Base-by-base conservation (phyloP, 2,888 invertebrate species). In the Euproctis similis region DNA sequence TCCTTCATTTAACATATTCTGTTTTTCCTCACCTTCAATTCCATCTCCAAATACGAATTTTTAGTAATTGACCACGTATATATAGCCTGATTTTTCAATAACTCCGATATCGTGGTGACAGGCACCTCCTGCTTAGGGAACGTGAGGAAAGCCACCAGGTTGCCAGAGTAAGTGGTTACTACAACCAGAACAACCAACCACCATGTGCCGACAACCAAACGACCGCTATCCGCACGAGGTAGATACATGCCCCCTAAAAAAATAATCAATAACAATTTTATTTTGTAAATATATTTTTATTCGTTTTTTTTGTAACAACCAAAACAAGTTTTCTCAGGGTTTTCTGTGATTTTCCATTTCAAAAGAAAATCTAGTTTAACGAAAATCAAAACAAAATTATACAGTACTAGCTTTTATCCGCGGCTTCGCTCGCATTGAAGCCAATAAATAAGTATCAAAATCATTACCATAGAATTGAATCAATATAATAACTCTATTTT, bases 101-200 rank as follows among this genome's bases (percentile, higher is more conserved):
- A 67, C 37, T 92, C 91, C 1, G 87, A 77, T 0, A 94, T 68
- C 0, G 89, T 89, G 2, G 90, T 88, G 12, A 94, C 88, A 0
- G 92, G 88, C 16, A 86, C 80, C 63, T 92, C 91, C 56, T 91
- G 90, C 65, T 93, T 92, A 0, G 96, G 96, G 60, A 96, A 96
- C 0, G 96, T 96, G 21, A 96, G 86, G 67, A 96, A 96, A 0
- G 96, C 96, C 0, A 96, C 96, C 46, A 97, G 85, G 73, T 95
- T 96, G 2, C 96, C 96, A 30, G 95, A 95, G 65, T 96, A 97
- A 0, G 95, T 95, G 9, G 96, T 96, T 0, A 96, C 93, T 10
- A 96, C 87, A 0, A 96, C 92, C 38, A 96, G 85, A 0, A 96
- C 95, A 1, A 94, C 93, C 25, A 96, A 69, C 96, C 96, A 96